Percentiles rank a stretch among this genome's conserved stretches.
These are phyloP conservation scores for Ictidomys tridecemlineatus DNA, from an alignment of 2,113 vertebrate genomes.

Conservation along the genomic window DNA sequence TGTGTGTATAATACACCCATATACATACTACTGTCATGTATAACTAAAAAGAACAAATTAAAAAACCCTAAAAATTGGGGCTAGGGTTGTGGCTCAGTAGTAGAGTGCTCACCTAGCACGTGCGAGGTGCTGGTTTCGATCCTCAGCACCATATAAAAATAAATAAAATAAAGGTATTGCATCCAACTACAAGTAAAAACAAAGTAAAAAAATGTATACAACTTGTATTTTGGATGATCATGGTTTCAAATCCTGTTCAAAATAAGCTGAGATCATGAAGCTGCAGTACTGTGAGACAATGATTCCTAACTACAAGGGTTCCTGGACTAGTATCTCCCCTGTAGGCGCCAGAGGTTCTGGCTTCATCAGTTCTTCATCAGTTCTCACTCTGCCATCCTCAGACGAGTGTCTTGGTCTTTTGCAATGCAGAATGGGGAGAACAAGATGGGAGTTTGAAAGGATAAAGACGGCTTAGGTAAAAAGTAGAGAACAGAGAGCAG, in stretches of 20 bases:
- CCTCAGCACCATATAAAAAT: too few species aligned
- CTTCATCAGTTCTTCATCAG: neutral
- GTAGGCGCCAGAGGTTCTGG: too few species aligned
- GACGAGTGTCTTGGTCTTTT: neutral
- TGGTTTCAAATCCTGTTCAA: constrained; percentile 1
- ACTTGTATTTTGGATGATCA: neutral
- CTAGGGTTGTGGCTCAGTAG: too few species aligned
- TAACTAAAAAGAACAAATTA: too few species aligned
- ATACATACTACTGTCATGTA: too few species aligned
- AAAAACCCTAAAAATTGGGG: too few species aligned
- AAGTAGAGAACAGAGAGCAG: neutral
- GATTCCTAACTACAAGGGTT: neutral
- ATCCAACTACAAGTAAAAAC: too few species aligned
- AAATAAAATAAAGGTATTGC: too few species aligned
- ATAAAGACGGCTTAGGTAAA: neutral
- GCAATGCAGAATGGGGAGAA: neutral
- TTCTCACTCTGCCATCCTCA: neutral
- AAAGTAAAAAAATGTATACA: neutral
- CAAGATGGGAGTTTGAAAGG: neutral
- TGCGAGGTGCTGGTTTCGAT: too few species aligned
- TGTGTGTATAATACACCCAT: too few species aligned
- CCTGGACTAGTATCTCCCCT: neutral
- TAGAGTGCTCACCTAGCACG: too few species aligned
- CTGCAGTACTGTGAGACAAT: neutral
- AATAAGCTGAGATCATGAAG: neutral